Base-by-base conservation (phyloP, 2,113 vertebrate genomes). In the Sinosuthora webbiana region DNA sequence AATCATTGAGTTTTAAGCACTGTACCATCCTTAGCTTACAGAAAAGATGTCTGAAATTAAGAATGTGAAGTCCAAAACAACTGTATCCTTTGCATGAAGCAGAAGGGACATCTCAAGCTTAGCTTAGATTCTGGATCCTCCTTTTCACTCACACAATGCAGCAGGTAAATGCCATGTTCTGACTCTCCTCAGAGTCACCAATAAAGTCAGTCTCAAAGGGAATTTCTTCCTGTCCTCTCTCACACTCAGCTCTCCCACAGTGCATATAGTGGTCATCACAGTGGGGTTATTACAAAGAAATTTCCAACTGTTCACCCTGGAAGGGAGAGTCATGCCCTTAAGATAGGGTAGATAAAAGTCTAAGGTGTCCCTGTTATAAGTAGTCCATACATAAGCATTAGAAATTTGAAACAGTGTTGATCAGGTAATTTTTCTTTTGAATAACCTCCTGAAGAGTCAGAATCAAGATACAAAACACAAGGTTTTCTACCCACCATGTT, bases 401-500 rank as follows among this genome's bases (percentile, higher is more conserved):
- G 42, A 73, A 47, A 11, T 8, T n/a, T 74, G 30, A 52, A 83
- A 57, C 27, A 2, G 4, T 28, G 9, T 63, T 53, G 23, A 47
- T 53, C 11, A 42, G 17, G 20, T 33, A 20, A 30, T n/a, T 63
- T 69, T 57, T 57, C 19, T 74, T 62, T 79, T 42, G 27, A 69
- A 69, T 16, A 13, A 20, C 2, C 6, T 59, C n/a, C 23, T 59
- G 37, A 64, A 75, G 14, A n/a, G 8, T 6, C 21, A 56, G 20
- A 65, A 9, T 37, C 3, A 6, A 83, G 20, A 4, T 47, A 9
- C 13, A 45, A 22, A 5, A 55, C 4, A 33, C 15, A 11, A 16
- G 27, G 23, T 55, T 64, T 80, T 31, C 49, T 44, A 31, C 15
- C 3, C 6, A 37, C 4, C 0, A 0, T 56, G 11, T 8, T 33